These are phyloP conservation scores for Iselma pallidipennis DNA, from an alignment of 2,888 invertebrate genomes.

Conservation along the genomic window DNA sequence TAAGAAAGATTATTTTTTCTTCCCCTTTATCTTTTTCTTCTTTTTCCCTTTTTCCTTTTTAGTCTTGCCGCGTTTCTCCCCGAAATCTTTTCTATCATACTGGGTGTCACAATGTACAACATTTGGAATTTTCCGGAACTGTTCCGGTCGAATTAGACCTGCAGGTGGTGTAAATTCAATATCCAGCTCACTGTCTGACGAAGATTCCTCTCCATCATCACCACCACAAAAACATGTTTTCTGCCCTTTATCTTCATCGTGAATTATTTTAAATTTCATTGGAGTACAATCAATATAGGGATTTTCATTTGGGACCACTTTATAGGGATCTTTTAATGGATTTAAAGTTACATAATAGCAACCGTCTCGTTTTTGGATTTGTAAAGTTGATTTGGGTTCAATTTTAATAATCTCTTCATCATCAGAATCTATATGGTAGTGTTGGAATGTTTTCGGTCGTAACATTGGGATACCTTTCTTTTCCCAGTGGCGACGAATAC, in stretches of 20 bases:
- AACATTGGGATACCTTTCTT: constrained; percentile 42
- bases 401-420: constrained; percentile 57
- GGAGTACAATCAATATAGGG: constrained; percentile 72
- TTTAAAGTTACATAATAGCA: constrained; percentile 68
- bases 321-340: constrained; percentile 66
- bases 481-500: constrained; percentile 46
- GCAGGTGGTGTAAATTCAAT: constrained; percentile 75
- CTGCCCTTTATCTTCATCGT: constrained; percentile 59
- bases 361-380: constrained; percentile 68
- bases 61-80: no score
- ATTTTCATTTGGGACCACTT: constrained; percentile 63
- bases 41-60: constrained; percentile 17
- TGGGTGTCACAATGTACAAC: constrained; percentile 65
- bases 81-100: constrained; percentile 61
- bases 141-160: constrained; percentile 66
- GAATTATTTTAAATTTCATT: constrained; percentile 67
- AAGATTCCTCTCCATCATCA: constrained; percentile 35
- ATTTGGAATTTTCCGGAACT: constrained; percentile 55
- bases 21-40: constrained; percentile 26
- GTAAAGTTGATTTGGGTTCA: constrained; percentile 66
- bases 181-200: constrained; percentile 68
- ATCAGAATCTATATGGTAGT: constrained; percentile 42
- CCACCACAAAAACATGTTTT: constrained; percentile 32
- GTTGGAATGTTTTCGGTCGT: constrained; percentile 31
- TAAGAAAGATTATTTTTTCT: constrained; percentile 9